Conservation (phyloP, 2,113 vertebrate genomes). For the Cynopterus brachyotis region DNA sequence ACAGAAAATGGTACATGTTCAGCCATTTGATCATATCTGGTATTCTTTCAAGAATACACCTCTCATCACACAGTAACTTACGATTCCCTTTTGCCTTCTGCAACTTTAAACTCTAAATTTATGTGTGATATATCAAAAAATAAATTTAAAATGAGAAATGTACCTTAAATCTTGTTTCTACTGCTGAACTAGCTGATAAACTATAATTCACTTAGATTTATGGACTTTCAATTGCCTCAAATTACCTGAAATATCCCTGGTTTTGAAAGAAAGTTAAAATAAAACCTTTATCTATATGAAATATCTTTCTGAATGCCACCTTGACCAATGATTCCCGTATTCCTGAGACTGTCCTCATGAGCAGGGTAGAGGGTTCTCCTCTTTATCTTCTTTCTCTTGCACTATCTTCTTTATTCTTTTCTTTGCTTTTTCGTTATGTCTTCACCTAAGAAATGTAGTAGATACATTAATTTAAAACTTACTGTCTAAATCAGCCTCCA, state of each 20-base stretch:
- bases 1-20: conserved; percentile 40
- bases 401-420: background rate
- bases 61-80: background rate
- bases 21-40: conserved; percentile 18
- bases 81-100: background rate
- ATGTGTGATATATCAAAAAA: background rate
- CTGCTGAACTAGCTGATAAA: background rate
- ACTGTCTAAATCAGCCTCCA: background rate
- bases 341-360: background rate
- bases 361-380: background rate
- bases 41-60: background rate
- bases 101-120: background rate
- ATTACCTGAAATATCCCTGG: background rate
- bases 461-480: background rate
- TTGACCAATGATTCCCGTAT: background rate
- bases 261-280: conserved; percentile 15
- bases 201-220: background rate
- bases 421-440: background rate
- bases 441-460: background rate
- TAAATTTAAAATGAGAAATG: background rate
- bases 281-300: background rate
- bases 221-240: background rate
- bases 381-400: background rate
- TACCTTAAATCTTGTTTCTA: background rate
- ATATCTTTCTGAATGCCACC: background rate